These are phyloP conservation scores for Rhagonycha lutea DNA, from an alignment of 2,888 invertebrate species.

Conservation along the genomic window DNA sequence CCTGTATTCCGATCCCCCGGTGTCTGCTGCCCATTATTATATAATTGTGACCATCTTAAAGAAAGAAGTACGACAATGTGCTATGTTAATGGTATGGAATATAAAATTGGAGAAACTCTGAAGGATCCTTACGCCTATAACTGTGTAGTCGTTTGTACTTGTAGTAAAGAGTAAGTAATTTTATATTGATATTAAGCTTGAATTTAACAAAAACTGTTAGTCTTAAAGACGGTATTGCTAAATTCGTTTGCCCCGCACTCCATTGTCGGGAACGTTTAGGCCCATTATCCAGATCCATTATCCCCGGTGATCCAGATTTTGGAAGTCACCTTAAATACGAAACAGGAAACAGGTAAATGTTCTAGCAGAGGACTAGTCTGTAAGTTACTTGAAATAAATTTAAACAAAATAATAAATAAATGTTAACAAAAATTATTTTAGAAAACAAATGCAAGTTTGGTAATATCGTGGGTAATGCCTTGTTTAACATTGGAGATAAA, in stretches of 20 bases:
- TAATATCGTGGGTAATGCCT: no score
- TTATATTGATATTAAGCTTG: not conserved
- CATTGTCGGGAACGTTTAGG: constrained; percentile 30
- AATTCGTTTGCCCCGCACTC: constrained; percentile 35
- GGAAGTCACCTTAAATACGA: not conserved
- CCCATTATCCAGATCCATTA: no score
- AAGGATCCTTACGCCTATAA: constrained; percentile 22
- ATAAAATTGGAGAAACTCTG: constrained; percentile 8
- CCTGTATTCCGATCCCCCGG: constrained; percentile 18
- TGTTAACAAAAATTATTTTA: not conserved
- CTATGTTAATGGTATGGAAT: constrained; percentile 26
- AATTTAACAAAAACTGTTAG: not conserved
- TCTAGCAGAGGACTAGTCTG: not conserved
- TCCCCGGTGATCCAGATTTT: no score
- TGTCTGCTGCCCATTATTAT: constrained; percentile 31
- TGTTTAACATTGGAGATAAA: constrained; percentile 18
- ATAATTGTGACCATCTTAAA: constrained; percentile 20
- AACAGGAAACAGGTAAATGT: not conserved
- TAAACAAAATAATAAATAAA: no score
- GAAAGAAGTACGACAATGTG: constrained; percentile 12
- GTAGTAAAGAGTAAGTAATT: constrained; percentile 7
- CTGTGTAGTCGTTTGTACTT: constrained; percentile 29
- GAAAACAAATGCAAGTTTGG: constrained; percentile 14
- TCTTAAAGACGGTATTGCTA: not conserved
- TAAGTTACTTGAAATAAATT: not conserved